Conservation (phyloP, 1,140 invertebrate species). For the Marisa cornuarietis region DNA sequence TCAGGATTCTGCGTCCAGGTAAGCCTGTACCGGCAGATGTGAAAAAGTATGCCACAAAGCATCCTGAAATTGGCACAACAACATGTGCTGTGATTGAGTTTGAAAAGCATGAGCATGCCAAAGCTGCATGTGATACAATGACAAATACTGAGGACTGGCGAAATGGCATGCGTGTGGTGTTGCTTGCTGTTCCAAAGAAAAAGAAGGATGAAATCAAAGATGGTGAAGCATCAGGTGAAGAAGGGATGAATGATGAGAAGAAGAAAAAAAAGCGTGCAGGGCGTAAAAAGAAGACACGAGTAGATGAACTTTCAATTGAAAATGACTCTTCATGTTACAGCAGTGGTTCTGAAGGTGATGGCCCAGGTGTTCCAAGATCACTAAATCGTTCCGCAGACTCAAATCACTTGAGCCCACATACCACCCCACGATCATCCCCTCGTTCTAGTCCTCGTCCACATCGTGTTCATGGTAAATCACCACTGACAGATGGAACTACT, state of each 20-base stretch:
- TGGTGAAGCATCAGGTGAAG: conserved; percentile 43
- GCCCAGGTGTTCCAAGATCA: conserved; percentile 22
- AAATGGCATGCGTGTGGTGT: conserved; percentile 70
- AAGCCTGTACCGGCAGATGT: conserved; percentile 88
- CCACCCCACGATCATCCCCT: conserved; percentile 36
- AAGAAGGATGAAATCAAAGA: conserved; percentile 53
- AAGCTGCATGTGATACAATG: conserved; percentile 76
- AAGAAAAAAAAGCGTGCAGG: conserved; percentile 51
- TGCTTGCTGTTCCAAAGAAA: conserved; percentile 54
- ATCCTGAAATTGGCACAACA: conserved; percentile 82
- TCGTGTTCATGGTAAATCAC: conserved; percentile 54
- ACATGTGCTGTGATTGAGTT: conserved; percentile 91
- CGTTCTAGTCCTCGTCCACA: conserved; percentile 52
- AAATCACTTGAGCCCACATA: conserved; percentile 45
- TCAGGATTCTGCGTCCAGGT: conserved; percentile 85
- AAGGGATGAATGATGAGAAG: conserved; percentile 45
- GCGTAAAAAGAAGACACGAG: conserved; percentile 53
- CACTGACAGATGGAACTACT: conserved; percentile 45
- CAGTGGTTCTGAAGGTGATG: conserved; percentile 60
- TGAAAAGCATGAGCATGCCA: conserved; percentile 83
- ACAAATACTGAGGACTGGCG: conserved; percentile 62
- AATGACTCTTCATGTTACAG: conserved; percentile 57
- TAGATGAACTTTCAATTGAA: conserved; percentile 51
- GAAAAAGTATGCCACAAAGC: conserved; percentile 86
- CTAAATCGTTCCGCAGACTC: conserved; percentile 34